Percentiles rank a stretch among this genome's conserved stretches.
Evolutionary conservation across 2,888 invertebrate species (phyloP).

Genomic region (Pocota personata): DNA sequence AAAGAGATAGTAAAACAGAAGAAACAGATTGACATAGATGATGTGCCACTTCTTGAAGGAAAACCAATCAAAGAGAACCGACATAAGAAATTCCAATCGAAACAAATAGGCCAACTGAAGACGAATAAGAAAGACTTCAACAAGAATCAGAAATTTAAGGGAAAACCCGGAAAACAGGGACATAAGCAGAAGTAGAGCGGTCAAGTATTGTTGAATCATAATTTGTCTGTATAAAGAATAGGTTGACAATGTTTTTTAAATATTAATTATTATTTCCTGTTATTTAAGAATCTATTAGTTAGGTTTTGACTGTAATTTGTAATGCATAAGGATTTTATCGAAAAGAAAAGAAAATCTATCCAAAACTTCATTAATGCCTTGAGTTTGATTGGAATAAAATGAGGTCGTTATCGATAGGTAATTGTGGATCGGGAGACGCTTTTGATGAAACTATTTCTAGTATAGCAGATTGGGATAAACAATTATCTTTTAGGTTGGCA

Average conservation of each 20-base stretch:
- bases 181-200: conserved; percentile 35
- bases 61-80: conserved; percentile 79
- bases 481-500: no score
- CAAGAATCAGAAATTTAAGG: conserved; percentile 57
- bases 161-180: conserved; percentile 51
- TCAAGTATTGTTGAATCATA: background rate
- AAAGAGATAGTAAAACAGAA: conserved; percentile 18
- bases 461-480: no score
- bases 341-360: background rate
- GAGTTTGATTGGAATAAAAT: background rate
- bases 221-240: conserved; percentile 34
- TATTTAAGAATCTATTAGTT: conserved; percentile 35
- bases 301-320: conserved; percentile 26
- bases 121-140: conserved; percentile 74
- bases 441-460: no score
- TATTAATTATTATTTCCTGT: conserved; percentile 15
- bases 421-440: no score
- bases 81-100: conserved; percentile 78
- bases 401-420: no score
- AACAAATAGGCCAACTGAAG: conserved; percentile 79
- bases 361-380: background rate
- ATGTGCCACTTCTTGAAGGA: conserved; percentile 75
- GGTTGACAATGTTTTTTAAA: background rate
- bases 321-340: conserved; percentile 18
- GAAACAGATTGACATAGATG: conserved; percentile 73